A percentile compares a stretch with the other conserved stretches of the same genome.
phyloP scores from a whole-genome alignment of 1,140 invertebrate genomes.

The Aphelenchoides avenae region DNA sequence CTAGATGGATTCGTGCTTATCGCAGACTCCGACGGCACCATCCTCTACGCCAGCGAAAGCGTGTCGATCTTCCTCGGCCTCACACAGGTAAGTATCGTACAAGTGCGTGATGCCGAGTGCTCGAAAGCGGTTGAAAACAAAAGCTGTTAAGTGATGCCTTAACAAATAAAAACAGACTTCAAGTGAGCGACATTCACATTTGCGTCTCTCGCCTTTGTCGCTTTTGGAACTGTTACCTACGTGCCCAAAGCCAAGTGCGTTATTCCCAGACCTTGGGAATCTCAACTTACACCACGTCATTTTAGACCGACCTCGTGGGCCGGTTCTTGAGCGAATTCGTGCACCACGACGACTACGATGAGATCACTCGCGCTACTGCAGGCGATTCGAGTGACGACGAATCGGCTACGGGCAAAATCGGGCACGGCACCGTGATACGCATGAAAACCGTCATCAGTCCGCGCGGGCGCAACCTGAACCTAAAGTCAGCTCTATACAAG shows the following conservation, averaged over 20 bases:
- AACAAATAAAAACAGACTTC: neutral
- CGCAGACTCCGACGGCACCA: slow-evolving; percentile 47
- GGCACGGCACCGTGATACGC: slow-evolving; percentile 32
- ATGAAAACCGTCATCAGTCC: slow-evolving; percentile 54
- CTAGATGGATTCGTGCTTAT: slow-evolving; percentile 53
- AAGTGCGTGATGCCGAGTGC: too few species aligned
- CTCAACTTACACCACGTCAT: too few species aligned
- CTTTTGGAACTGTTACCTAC: too few species aligned
- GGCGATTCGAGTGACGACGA: slow-evolving; percentile 13
- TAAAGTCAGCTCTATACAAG: slow-evolving; percentile 44
- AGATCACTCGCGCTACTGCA: slow-evolving; percentile 24
- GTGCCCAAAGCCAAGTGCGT: too few species aligned
- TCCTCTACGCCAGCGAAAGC: slow-evolving; percentile 61
- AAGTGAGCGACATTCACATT: neutral
- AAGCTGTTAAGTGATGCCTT: neutral
- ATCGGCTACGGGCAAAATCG: too few species aligned
- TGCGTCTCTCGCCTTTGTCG: neutral
- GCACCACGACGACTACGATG: slow-evolving; percentile 42
- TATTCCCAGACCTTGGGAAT: too few species aligned
- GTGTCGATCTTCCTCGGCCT: slow-evolving; percentile 61
- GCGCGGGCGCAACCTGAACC: slow-evolving; percentile 42
- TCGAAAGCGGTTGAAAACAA: neutral
- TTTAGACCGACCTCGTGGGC: slow-evolving; percentile 53
- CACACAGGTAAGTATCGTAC: slow-evolving; percentile 60
- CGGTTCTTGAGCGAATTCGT: slow-evolving; percentile 43